These are phyloP conservation scores for Chlamydotis undulata DNA, from an alignment of 2,113 vertebrate genomes.

Conservation along the genomic window DNA sequence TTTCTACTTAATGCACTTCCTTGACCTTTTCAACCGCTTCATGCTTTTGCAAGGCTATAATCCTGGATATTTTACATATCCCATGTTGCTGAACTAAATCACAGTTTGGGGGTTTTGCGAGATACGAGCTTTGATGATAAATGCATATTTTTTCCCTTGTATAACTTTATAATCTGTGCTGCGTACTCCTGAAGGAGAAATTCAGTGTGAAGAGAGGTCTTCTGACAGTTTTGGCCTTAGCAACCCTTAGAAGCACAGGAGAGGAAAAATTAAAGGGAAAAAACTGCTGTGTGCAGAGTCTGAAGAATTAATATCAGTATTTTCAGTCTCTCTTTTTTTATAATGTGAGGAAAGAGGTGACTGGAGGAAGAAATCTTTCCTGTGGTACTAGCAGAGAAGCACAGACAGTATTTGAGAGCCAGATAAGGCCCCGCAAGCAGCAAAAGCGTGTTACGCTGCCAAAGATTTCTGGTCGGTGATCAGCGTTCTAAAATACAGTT, in stretches of 20 bases:
- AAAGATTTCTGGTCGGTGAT: neutral
- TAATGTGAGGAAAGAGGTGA: neutral
- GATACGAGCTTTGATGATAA: neutral
- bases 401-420: neutral
- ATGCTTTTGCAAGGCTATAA: neutral
- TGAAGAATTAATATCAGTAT: conserved; percentile 19
- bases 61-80: neutral
- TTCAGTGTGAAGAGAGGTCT: conserved; percentile 19
- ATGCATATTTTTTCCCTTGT: neutral
- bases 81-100: neutral
- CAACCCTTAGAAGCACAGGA: neutral
- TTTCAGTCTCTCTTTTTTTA: neutral
- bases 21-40: neutral
- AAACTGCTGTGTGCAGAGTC: neutral
- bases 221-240: conserved; percentile 24
- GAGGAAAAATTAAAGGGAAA: conserved; percentile 5
- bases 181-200: neutral
- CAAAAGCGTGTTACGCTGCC: neutral
- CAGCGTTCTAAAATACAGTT: neutral
- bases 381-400: neutral
- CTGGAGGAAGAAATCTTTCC: neutral
- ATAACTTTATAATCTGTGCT: neutral
- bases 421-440: neutral
- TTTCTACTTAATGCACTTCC: neutral
- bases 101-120: neutral